Evolutionary conservation across 2,797 vertebrate genomes (phyloP).

Genomic region (Hemibagrus guttatus): DNA sequence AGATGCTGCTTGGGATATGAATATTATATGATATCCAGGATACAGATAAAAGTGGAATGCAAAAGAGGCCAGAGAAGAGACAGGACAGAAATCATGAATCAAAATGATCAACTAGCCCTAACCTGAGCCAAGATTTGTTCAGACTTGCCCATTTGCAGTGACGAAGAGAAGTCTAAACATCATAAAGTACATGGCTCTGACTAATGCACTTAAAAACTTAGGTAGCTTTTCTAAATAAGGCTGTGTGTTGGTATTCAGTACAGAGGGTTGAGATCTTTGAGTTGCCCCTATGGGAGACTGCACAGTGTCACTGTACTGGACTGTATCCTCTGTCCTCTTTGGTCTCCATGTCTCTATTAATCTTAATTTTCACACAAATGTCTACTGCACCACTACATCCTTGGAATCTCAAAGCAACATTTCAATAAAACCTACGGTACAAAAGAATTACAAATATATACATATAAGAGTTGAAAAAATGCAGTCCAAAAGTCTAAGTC

Average conservation of each 20-base stretch:
- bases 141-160: slow-evolving; percentile 1
- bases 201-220: slow-evolving; percentile 14
- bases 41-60: slow-evolving; percentile 5
- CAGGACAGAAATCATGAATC: slow-evolving; percentile 7
- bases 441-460: neutral
- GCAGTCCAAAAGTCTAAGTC: neutral
- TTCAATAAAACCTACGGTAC: neutral
- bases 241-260: slow-evolving; percentile 6
- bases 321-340: neutral
- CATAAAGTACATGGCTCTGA: slow-evolving; percentile 28
- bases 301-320: slow-evolving; percentile 11
- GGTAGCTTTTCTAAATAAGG: slow-evolving; percentile 43
- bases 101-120: neutral
- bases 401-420: neutral
- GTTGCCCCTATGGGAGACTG: slow-evolving; percentile 30
- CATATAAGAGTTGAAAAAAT: neutral
- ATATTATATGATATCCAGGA: slow-evolving; percentile 4
- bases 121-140: neutral
- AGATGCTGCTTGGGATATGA: neutral
- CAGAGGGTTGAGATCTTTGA: slow-evolving; percentile 3
- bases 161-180: slow-evolving; percentile 22
- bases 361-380: slow-evolving; percentile 2
- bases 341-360: slow-evolving; percentile 36
- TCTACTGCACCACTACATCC: neutral
- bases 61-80: neutral